Percentiles rank a stretch among this genome's conserved stretches.
phyloP scores from a whole-genome alignment of 2,797 vertebrate genomes.

The Hypotaenidia okinawae region DNA sequence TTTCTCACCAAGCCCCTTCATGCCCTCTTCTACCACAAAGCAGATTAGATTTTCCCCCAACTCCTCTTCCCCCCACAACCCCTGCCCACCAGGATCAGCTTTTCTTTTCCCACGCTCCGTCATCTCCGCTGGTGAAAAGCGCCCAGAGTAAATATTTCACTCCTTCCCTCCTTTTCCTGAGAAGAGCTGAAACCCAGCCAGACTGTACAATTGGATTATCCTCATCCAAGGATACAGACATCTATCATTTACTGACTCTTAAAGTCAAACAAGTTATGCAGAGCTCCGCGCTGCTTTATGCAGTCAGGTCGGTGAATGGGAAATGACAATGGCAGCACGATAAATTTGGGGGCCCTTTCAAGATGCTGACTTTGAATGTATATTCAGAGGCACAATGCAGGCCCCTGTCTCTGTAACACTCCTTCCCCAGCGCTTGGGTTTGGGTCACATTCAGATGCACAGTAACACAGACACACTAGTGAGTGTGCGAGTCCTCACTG shows the following conservation, averaged over 20 bases:
- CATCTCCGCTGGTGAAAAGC: constrained; percentile 22
- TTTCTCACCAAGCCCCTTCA: constrained; percentile 22
- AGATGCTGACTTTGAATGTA: not conserved
- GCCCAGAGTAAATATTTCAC: constrained; percentile 51
- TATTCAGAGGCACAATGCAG: not conserved
- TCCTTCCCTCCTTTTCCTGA: not conserved
- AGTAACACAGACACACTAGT: not conserved
- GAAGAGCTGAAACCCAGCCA: constrained; percentile 44
- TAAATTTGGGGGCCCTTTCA: constrained; percentile 12
- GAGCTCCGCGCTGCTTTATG: constrained; percentile 19
- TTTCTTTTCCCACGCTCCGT: constrained; percentile 45
- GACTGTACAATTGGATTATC: constrained; percentile 35
- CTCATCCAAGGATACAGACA: constrained; percentile 51
- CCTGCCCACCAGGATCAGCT: not conserved
- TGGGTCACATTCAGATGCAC: not conserved
- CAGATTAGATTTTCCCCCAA: constrained; percentile 4
- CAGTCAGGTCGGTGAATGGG: not conserved
- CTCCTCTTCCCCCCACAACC: not conserved
- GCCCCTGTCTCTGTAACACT: not conserved
- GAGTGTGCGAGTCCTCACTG: not conserved
- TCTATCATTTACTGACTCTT: constrained; percentile 49
- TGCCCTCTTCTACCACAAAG: not conserved
- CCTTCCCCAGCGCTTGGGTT: not conserved
- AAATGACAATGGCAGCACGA: not conserved
- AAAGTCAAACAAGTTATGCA: constrained; percentile 46